A percentile compares a stretch with the other conserved stretches of the same genome.
Conservation (phyloP, 1,140 invertebrate species). For the Helicoverpa zea region DNA sequence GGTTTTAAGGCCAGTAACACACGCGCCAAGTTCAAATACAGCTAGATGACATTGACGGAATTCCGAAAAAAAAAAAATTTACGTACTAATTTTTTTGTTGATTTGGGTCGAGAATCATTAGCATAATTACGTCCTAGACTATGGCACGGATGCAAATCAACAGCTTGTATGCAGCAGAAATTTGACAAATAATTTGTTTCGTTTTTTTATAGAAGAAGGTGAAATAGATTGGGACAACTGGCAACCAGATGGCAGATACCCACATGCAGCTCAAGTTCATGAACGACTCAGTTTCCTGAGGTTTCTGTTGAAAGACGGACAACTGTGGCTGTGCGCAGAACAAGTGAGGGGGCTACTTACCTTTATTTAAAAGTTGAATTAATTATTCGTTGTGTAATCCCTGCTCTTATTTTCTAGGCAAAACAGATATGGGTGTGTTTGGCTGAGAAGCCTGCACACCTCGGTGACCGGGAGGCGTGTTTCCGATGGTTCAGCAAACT, state of each 20-base stretch:
- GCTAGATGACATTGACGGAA: too few species aligned
- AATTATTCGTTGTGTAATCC: slow-evolving; percentile 27
- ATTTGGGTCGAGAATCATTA: too few species aligned
- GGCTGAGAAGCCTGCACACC: slow-evolving; percentile 96
- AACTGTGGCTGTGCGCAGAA: slow-evolving; percentile 97
- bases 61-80: too few species aligned
- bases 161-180: background rate
- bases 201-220: slow-evolving; percentile 86
- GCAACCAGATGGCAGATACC: slow-evolving; percentile 95
- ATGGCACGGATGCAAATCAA: too few species aligned
- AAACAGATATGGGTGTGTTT: slow-evolving; percentile 99
- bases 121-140: too few species aligned
- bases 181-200: background rate
- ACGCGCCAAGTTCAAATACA: too few species aligned
- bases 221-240: slow-evolving; percentile 94
- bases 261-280: slow-evolving; percentile 97
- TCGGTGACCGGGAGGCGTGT: slow-evolving; percentile 97
- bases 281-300: slow-evolving; percentile 98
- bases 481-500: slow-evolving; percentile 99
- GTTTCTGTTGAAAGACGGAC: slow-evolving; percentile 97
- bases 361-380: slow-evolving; percentile 11
- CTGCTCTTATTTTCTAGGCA: slow-evolving; percentile 85
- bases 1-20: too few species aligned
- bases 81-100: too few species aligned
- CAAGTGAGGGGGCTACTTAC: slow-evolving; percentile 86